Base-by-base conservation (phyloP, 2,888 invertebrate genomes). In the Abrostola tripartita region DNA sequence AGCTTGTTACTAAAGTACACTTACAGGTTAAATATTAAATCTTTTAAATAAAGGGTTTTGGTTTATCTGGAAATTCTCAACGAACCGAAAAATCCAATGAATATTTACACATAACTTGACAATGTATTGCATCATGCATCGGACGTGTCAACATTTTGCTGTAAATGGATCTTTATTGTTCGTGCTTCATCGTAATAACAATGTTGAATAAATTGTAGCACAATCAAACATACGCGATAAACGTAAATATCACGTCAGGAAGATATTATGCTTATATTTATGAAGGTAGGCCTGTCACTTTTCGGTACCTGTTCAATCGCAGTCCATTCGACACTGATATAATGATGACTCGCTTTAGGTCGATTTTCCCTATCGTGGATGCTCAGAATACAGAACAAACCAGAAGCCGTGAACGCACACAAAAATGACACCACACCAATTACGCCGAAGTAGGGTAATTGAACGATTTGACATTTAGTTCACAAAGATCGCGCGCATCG, bases 171-270 rank as follows among this genome's bases (percentile, higher is more conserved):
- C 66, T 85, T 84, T 84, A 86, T 84, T 83, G 85, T 86, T 86
- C 83, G 81, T 83, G 85, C 83, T 85, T 79, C 74, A 65, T 74
- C 69, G 83, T 83, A 85, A 85, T 83, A 86, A 83, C 79, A 85
- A 78, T 83, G 84, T 74, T 71, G 67, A 70, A 75, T 81, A 76
- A 78, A 78, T 81, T 78, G 72, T 63, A 63, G 69, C 52, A 70
- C 74, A 77, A 67, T 79, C 74, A 80, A 73, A 73, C 70, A 67
- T 76, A 63, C 55, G 60, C 63, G 66, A 65, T 79, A 69, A 67
- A 73, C 74, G 62, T 67, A 69, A 62, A 73, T 69, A 65, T 61
- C 52, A 64, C 44, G 65, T 67, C 42, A 58, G 53, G 66, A 56
- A 56, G n/a, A 36, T 70, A 63, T 42, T 12, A 42, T 42, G 52